phyloP scores from a whole-genome alignment of 2,113 vertebrate species.

The Rhipidura dahli region DNA sequence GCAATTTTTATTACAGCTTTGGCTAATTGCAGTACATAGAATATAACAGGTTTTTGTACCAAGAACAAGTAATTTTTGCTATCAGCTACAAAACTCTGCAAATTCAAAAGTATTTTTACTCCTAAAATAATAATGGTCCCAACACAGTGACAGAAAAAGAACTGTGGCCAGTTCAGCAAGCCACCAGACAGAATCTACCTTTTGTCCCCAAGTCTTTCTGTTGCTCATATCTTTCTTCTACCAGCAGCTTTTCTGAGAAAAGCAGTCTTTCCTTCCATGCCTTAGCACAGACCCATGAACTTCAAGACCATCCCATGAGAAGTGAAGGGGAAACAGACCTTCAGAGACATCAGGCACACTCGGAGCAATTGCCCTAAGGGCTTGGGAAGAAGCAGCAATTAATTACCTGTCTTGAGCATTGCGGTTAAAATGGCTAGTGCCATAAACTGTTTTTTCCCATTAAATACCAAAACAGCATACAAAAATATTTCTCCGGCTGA shows the following conservation, averaged over 20 bases:
- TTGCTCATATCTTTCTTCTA: neutral
- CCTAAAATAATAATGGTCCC: neutral
- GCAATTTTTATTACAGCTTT: constrained; percentile 50
- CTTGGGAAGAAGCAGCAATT: neutral
- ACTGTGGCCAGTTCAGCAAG: neutral
- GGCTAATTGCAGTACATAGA: constrained; percentile 23
- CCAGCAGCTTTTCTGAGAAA: neutral
- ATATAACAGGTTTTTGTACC: neutral
- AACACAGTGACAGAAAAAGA: neutral
- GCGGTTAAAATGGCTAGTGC: neutral
- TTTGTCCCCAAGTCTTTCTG: neutral
- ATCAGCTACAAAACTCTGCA: constrained; percentile 1
- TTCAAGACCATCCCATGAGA: neutral
- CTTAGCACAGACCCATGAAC: neutral
- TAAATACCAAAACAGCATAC: neutral
- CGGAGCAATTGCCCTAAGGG: neutral
- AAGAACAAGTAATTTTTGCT: neutral
- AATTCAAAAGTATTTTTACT: constrained; percentile 1
- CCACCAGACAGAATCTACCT: neutral
- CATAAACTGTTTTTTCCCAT: neutral
- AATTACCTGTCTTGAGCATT: neutral
- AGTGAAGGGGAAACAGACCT: neutral
- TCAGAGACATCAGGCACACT: neutral
- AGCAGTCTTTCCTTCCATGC: neutral
- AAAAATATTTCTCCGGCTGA: neutral